Conservation (phyloP, 2,888 invertebrate genomes). For the Malacosoma neustria region DNA sequence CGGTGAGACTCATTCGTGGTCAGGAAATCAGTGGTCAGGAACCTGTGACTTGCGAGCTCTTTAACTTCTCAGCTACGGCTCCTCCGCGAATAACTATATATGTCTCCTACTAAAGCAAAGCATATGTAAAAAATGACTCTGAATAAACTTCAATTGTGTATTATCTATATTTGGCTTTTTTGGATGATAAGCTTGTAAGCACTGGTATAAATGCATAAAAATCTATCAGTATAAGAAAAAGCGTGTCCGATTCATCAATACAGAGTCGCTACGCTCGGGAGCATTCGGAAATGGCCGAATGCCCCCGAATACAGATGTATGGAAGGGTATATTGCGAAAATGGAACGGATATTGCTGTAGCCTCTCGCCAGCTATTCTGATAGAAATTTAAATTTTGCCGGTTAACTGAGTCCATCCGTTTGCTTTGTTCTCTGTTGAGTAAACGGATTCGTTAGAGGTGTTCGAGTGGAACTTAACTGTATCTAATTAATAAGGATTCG, state of each 20-base stretch:
- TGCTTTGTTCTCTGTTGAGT: slow-evolving; percentile 23
- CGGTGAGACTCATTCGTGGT: no score
- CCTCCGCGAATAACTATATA: no score
- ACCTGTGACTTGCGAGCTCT: no score
- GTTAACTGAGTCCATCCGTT: slow-evolving; percentile 67
- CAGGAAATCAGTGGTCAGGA: no score
- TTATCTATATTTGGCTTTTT: no score
- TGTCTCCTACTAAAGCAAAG: no score
- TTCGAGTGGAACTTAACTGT: slow-evolving; percentile 3
- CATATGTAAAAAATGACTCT: no score
- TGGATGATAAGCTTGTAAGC: no score
- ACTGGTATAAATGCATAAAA: no score
- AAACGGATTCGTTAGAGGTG: slow-evolving; percentile 8
- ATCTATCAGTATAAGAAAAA: background rate
- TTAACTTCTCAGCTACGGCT: no score
- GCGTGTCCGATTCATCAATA: background rate
- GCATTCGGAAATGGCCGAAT: slow-evolving; percentile 55
- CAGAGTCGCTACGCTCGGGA: slow-evolving; percentile 10
- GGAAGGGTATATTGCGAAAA: slow-evolving; percentile 56
- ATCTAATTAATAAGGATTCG: background rate
- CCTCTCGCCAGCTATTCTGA: slow-evolving; percentile 61
- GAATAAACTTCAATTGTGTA: no score
- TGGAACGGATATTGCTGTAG: slow-evolving; percentile 71
- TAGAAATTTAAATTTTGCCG: slow-evolving; percentile 72
- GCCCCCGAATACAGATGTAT: slow-evolving; percentile 45